phyloP scores from a whole-genome alignment of 1,140 invertebrate species.

The Pseudobourletiella spinata region DNA sequence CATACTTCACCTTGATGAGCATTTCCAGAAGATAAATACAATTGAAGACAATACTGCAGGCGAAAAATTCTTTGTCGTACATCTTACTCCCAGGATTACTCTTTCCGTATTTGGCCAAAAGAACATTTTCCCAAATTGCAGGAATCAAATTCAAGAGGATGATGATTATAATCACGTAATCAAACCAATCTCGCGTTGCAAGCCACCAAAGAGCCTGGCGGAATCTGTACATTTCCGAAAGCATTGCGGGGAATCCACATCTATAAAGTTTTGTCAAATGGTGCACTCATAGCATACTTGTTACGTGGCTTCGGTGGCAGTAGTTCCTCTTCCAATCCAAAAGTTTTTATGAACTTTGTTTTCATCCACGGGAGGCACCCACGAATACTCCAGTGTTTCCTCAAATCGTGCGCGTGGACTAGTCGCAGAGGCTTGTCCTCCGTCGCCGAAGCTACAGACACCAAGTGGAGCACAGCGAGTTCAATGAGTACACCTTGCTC shows the following conservation, averaged over 20 bases:
- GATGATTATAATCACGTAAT: slow-evolving; percentile 20
- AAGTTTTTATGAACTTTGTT: slow-evolving; percentile 2
- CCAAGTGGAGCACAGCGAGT: slow-evolving; percentile 20
- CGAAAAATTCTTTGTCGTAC: slow-evolving; percentile 5
- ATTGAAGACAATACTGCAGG: slow-evolving; percentile 6
- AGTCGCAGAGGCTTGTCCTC: slow-evolving; percentile 22
- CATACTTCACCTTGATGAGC: slow-evolving; percentile 17
- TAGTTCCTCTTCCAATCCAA: slow-evolving; percentile 7
- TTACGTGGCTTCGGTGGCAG: slow-evolving; percentile 7
- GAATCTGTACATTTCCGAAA: slow-evolving; percentile 2
- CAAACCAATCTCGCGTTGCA: slow-evolving; percentile 20
- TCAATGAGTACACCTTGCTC: slow-evolving; percentile 35
- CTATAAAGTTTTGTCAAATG: no score
- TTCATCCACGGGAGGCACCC: slow-evolving; percentile 10
- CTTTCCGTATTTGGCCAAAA: not conserved
- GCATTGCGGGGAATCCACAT: no score
- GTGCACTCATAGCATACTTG: no score
- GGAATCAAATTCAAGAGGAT: slow-evolving; percentile 24
- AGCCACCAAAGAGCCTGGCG: not conserved
- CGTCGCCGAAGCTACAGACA: slow-evolving; percentile 1
- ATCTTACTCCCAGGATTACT: not conserved
- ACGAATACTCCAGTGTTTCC: slow-evolving; percentile 16
- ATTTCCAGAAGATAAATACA: slow-evolving; percentile 19
- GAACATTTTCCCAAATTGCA: slow-evolving; percentile 15
- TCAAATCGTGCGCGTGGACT: slow-evolving; percentile 15